Evolutionary conservation across 2,888 invertebrate species (phyloP).

Genomic region (Vesta saturnalis): DNA sequence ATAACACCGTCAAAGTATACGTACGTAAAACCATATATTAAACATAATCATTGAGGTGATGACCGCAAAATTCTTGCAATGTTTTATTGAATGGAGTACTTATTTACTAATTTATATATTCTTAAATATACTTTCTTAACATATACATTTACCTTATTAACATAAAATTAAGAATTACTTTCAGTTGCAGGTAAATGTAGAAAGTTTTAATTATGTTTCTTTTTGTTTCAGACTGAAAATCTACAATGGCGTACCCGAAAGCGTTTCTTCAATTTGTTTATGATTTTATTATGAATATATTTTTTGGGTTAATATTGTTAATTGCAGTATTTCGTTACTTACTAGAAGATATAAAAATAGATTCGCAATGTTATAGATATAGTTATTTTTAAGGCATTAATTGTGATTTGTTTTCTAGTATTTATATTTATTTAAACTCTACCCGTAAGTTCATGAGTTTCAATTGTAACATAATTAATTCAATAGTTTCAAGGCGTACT

Average conservation of each 20-base stretch:
- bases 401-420: too few species aligned
- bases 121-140: too few species aligned
- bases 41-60: not conserved
- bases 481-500: not conserved
- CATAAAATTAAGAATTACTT: too few species aligned
- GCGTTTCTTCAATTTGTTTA: slow-evolving; percentile 10
- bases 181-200: too few species aligned
- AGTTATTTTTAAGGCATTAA: slow-evolving; percentile 16
- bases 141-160: too few species aligned
- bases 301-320: slow-evolving; percentile 26
- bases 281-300: slow-evolving; percentile 26
- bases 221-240: not conserved
- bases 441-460: too few species aligned
- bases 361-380: slow-evolving; percentile 20
- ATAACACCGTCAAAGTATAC: too few species aligned
- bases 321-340: slow-evolving; percentile 23
- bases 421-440: too few species aligned
- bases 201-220: too few species aligned
- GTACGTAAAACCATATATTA: too few species aligned
- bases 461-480: not conserved
- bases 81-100: too few species aligned
- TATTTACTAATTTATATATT: too few species aligned
- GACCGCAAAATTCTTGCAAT: not conserved
- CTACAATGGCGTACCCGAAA: not conserved
- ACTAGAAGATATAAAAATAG: slow-evolving; percentile 23